Evolutionary conservation across 2,888 invertebrate genomes (phyloP), one percentile per base, ranked within the genome.

Genomic region (Dicycla oo): DNA sequence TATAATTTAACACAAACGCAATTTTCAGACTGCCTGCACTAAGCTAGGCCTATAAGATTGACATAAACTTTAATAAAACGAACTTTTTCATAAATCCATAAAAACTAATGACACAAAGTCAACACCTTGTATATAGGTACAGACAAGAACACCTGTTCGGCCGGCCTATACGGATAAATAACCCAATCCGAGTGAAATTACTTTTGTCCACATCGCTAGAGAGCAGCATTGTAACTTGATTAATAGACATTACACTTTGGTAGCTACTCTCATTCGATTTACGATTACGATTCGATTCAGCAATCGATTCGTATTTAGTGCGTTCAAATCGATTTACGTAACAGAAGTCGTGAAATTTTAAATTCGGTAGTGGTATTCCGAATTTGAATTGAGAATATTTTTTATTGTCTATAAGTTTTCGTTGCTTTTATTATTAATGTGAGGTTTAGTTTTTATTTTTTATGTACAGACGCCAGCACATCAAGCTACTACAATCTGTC

Each of bases 161-260:
- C 85, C 87, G 83, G 88, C 87, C 88, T 82, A 78, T 69, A 73
- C 87, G 88, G 90, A 93, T 95, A 93, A 94, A 95, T 94, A 92
- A 93, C 91, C 88, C 87, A 92, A 93, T 93, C 89, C 90, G 89
- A 89, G 93, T 92, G 93, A 94, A 94, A 94, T 94, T 91, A 91
- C 90, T 91, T 94, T 93, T 94, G 93, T 93, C 93, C 91, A 91
- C 91, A 87, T 81, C 80, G 76, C 72, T 90, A 90, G 93, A 93
- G 92, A 93, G 91, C 90, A 88, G 83, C 81, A 82, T 86, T 81
- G 75, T 84, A 40, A 69, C 69, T 81, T 78, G 73, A 85, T 86
- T 81, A 76, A 77, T 75, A 66, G 51, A 75, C 75, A 79, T 81
- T 84, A 86, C 82, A 87, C 69, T 86, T 88, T 90, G 91, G 92